These are phyloP conservation scores for Podarcis cretensis DNA, from an alignment of 2,113 vertebrate genomes.

Conservation along the genomic window DNA sequence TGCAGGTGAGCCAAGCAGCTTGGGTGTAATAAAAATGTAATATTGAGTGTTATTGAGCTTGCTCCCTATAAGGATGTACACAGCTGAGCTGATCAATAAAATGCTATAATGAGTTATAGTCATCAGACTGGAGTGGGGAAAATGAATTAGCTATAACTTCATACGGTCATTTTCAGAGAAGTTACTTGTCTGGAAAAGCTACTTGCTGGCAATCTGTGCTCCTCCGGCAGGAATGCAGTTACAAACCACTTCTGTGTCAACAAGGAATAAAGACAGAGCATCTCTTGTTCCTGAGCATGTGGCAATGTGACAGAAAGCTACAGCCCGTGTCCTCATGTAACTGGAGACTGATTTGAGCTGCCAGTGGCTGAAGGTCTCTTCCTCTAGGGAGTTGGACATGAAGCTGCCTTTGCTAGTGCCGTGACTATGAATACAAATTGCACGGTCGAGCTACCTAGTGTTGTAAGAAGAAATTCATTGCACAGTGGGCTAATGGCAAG, in stretches of 20 bases:
- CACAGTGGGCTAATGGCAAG: not conserved
- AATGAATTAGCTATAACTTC: not conserved
- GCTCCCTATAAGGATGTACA: not conserved
- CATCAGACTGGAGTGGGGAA: not conserved
- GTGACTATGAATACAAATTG: not conserved
- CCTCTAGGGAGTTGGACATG: not conserved
- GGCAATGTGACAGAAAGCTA: not conserved
- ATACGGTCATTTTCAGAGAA: not conserved
- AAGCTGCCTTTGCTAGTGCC: not conserved
- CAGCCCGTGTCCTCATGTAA: not conserved
- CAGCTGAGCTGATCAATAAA: not conserved
- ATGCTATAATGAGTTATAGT: conserved; percentile 1
- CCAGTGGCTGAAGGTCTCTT: not conserved
- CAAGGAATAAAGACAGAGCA: not conserved
- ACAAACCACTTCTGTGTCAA: not conserved
- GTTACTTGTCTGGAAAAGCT: not conserved
- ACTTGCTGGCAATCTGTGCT: not conserved
- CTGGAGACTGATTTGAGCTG: not conserved
- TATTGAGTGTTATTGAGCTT: conserved; percentile 25
- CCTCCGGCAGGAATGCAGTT: not conserved
- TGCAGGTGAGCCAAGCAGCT: not conserved
- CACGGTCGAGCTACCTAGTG: not conserved
- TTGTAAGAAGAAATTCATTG: not conserved
- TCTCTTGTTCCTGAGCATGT: not conserved
- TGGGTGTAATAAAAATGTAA: conserved; percentile 31